Evolutionary conservation across 2,888 invertebrate species (phyloP).

Genomic region (Leptopterna dolabrata): DNA sequence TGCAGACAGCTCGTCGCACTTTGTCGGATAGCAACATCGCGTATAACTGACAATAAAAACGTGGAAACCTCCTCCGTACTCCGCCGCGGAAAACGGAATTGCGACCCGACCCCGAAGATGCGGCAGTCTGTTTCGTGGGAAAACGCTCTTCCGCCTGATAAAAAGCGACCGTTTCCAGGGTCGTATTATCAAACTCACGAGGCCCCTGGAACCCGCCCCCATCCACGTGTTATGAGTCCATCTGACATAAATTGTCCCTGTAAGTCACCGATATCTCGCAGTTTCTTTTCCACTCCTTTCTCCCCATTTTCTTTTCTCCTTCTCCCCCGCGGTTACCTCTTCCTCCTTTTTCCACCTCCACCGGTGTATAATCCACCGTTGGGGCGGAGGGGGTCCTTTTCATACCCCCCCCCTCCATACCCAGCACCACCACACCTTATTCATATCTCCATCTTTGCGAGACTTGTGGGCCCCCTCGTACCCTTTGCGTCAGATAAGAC

Average conservation of each 20-base stretch:
- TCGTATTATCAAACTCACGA: constrained; percentile 1
- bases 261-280: constrained; percentile 52
- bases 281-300: background rate
- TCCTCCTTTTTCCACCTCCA: background rate
- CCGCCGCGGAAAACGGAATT: background rate
- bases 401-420: background rate
- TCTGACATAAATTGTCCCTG: constrained; percentile 46
- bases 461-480: background rate
- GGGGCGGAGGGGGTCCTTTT: no score
- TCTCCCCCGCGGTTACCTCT: background rate
- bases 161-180: background rate
- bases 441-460: constrained; percentile 20
- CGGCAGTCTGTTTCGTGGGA: background rate
- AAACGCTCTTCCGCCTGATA: background rate
- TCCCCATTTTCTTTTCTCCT: background rate
- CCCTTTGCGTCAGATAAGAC: constrained; percentile 1
- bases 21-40: background rate
- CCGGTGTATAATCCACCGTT: background rate
- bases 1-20: background rate
- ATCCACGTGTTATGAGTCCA: constrained; percentile 50
- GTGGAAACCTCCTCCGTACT: background rate
- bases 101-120: background rate
- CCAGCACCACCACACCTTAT: background rate
- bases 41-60: background rate
- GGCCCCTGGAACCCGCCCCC: background rate